A percentile compares a stretch with the other conserved stretches of the same genome.
phyloP scores from a whole-genome alignment of 2,113 vertebrate species.

The Bujurquina vittata region DNA sequence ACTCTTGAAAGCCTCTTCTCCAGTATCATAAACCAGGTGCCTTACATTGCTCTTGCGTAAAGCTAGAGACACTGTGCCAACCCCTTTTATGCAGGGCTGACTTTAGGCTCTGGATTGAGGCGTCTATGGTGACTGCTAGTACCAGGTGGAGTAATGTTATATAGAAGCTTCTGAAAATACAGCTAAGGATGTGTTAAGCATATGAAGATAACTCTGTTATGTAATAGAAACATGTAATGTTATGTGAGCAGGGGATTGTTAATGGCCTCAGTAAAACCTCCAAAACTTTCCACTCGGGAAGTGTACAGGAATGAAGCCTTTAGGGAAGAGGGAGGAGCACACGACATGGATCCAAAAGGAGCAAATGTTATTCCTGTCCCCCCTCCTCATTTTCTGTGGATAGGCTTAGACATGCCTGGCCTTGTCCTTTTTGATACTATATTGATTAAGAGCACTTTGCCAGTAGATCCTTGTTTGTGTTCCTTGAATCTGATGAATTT shows the following conservation, averaged over 20 bases:
- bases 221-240: neutral
- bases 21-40: neutral
- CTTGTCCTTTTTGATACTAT: slow-evolving; percentile 27
- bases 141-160: neutral
- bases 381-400: slow-evolving; percentile 13
- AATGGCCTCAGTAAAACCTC: neutral
- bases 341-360: slow-evolving; percentile 30
- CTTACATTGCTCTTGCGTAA: neutral
- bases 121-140: neutral
- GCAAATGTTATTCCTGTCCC: slow-evolving; percentile 55
- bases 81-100: neutral
- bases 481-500: neutral
- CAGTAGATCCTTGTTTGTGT: neutral
- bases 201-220: neutral
- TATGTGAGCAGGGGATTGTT: neutral
- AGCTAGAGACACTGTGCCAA: neutral
- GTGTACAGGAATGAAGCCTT: slow-evolving; percentile 25
- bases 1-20: neutral
- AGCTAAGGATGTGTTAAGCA: neutral
- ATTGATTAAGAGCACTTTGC: slow-evolving; percentile 29
- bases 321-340: slow-evolving; percentile 29
- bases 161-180: neutral
- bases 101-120: neutral
- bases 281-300: slow-evolving; percentile 55
- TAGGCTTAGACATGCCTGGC: slow-evolving; percentile 52